A percentile compares a stretch with the other conserved stretches of the same genome.
Evolutionary conservation across 2,797 vertebrate species (phyloP).

Genomic region (Eulemur coronatus): DNA sequence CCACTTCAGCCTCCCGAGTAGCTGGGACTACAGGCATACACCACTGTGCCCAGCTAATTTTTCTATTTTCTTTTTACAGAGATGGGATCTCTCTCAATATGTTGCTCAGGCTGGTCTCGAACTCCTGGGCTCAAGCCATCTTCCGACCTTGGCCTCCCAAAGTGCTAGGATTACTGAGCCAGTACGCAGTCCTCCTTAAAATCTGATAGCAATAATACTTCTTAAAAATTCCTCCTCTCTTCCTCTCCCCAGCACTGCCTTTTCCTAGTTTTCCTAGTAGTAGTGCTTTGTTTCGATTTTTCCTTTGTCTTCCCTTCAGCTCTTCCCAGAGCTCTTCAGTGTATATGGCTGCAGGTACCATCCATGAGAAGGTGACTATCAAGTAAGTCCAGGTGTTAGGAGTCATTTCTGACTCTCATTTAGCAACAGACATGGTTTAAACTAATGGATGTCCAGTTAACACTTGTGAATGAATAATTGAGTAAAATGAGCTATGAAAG

Average conservation of each 20-base stretch:
- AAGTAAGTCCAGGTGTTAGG: neutral
- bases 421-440: neutral
- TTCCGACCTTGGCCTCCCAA: neutral
- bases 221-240: neutral
- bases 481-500: neutral
- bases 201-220: neutral
- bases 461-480: neutral
- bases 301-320: neutral
- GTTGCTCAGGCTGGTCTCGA: neutral
- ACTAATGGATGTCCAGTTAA: neutral
- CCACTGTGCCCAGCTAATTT: neutral
- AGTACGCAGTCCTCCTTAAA: neutral
- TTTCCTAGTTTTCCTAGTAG: neutral
- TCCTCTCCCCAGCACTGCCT: neutral
- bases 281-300: neutral
- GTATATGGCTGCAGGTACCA: neutral
- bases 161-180: neutral
- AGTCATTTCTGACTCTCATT: neutral
- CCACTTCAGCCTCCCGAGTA: neutral
- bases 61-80: neutral
- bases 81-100: neutral
- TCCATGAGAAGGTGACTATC: neutral
- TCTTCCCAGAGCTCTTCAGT: neutral
- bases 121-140: neutral
- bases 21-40: neutral